Percentiles rank a stretch among this genome's conserved stretches.
phyloP scores from a whole-genome alignment of 2,888 invertebrate genomes.

The Chromoteleia sp. region DNA sequence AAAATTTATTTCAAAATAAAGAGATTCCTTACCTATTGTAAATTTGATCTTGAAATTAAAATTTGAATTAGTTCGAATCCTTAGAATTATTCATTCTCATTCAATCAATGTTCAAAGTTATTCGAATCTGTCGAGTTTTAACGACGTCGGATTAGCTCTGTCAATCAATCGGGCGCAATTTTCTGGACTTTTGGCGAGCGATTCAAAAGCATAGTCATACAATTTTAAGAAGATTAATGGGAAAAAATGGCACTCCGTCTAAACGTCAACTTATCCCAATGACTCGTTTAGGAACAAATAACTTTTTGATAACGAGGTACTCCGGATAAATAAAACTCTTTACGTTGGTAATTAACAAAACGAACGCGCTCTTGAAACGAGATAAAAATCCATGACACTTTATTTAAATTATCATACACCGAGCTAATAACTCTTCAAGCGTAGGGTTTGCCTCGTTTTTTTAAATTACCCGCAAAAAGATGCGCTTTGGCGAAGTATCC shows the following conservation, averaged over 20 bases:
- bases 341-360: slow-evolving; percentile 3
- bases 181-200: slow-evolving; percentile 1
- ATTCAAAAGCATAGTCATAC: slow-evolving; percentile 14
- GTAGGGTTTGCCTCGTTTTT: slow-evolving; percentile 19
- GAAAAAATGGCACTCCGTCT: neutral
- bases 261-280: neutral
- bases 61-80: slow-evolving; percentile 7
- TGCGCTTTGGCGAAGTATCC: slow-evolving; percentile 38
- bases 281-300: neutral
- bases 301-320: slow-evolving; percentile 1
- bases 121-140: slow-evolving; percentile 7
- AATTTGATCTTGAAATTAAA: no score
- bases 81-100: slow-evolving; percentile 10
- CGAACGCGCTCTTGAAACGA: neutral
- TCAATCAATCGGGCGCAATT: slow-evolving; percentile 8
- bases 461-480: slow-evolving; percentile 30
- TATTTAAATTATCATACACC: slow-evolving; percentile 11
- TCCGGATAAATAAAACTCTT: neutral
- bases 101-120: no score
- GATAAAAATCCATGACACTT: neutral
- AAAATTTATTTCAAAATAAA: no score
- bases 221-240: slow-evolving; percentile 6
- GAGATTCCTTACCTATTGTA: no score
- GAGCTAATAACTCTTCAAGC: slow-evolving; percentile 10
- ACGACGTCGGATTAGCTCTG: slow-evolving; percentile 19